These are phyloP conservation scores for Chrysochloris asiatica DNA, from an alignment of 2,113 vertebrate species.

Conservation along the genomic window DNA sequence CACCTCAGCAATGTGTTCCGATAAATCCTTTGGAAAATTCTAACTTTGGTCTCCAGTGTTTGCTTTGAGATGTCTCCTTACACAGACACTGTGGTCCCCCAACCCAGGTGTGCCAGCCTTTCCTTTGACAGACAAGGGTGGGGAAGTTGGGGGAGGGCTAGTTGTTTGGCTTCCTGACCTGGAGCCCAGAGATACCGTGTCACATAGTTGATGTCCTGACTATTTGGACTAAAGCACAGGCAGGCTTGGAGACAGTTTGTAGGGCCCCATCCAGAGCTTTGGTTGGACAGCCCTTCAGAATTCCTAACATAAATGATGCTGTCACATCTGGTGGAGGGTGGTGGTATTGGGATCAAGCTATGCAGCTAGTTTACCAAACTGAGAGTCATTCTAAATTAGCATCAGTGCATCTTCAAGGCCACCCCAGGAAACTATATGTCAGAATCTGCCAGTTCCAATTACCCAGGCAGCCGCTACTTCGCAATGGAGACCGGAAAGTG, in stretches of 20 bases:
- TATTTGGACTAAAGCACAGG: background rate
- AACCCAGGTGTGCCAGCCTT: background rate
- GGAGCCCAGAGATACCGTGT: background rate
- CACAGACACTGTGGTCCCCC: background rate
- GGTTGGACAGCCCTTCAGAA: constrained; percentile 45
- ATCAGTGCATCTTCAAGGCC: constrained; percentile 63
- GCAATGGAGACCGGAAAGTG: background rate
- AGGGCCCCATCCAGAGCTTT: constrained; percentile 23
- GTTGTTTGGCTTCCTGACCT: background rate
- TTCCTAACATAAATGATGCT: constrained; percentile 33
- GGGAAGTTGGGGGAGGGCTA: no score
- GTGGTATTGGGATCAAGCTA: constrained; percentile 24
- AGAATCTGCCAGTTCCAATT: constrained; percentile 41
- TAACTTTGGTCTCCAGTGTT: background rate
- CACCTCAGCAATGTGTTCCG: background rate
- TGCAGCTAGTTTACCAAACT: constrained; percentile 17
- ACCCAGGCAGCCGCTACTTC: background rate
- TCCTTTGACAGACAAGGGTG: background rate
- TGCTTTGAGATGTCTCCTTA: background rate
- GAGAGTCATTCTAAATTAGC: constrained; percentile 64
- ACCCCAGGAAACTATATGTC: constrained; percentile 34
- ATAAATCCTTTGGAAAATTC: background rate
- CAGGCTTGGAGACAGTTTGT: constrained; percentile 15
- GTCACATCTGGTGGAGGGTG: constrained; percentile 54
- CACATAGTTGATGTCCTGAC: constrained; percentile 40